phyloP scores from a whole-genome alignment of 2,113 vertebrate species.

The Procavia capensis region DNA sequence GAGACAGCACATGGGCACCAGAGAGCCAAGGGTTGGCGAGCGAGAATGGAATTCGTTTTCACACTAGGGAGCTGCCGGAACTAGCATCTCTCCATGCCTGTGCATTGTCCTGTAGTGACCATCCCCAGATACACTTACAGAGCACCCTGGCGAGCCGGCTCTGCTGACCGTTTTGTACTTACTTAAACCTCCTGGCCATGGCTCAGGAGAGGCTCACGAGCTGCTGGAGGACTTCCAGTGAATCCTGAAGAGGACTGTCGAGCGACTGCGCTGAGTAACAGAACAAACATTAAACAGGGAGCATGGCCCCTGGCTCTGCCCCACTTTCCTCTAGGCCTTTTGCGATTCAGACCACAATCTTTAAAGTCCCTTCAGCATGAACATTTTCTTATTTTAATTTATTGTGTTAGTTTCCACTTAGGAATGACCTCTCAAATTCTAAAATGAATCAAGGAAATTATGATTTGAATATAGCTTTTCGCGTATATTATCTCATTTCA shows the following conservation, averaged over 20 bases:
- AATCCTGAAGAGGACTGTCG: conserved; percentile 41
- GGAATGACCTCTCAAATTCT: background rate
- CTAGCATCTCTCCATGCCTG: conserved; percentile 8
- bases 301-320: background rate
- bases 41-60: conserved; percentile 67
- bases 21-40: background rate
- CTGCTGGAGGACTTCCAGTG: conserved; percentile 49
- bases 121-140: conserved; percentile 63
- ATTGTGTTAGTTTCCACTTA: conserved; percentile 47
- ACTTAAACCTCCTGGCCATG: conserved; percentile 68
- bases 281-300: background rate
- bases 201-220: conserved; percentile 39
- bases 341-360: background rate
- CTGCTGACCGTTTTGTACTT: conserved; percentile 70
- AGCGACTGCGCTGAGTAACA: background rate
- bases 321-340: background rate
- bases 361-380: background rate
- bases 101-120: conserved; percentile 48
- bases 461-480: background rate
- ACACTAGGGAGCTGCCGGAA: conserved; percentile 65
- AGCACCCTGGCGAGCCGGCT: conserved; percentile 65
- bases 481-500: background rate
- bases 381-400: conserved; percentile 24
- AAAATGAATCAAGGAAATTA: conserved; percentile 23
- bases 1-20: background rate